phyloP scores from a whole-genome alignment of 1,140 invertebrate genomes.

The Trachymyrmex cornetzi region DNA sequence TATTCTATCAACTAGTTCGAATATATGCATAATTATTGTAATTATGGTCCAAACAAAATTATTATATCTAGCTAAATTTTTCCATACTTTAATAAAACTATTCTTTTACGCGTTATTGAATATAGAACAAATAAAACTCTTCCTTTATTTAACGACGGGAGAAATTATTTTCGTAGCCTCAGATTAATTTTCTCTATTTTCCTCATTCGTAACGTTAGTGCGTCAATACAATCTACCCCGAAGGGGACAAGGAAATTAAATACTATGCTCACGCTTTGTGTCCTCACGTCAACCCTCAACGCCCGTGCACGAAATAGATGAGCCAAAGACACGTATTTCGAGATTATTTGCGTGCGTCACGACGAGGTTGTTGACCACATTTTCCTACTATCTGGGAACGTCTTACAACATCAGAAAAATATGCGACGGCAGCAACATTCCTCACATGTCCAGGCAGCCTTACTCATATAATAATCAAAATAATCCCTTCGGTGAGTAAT shows the following conservation, averaged over 20 bases:
- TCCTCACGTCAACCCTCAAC: slow-evolving; percentile 1
- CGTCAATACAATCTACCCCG: slow-evolving; percentile 6
- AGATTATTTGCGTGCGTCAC: slow-evolving; percentile 50
- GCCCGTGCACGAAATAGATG: neutral
- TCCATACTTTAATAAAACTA: no score
- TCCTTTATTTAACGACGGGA: neutral
- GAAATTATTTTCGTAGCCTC: slow-evolving; percentile 14
- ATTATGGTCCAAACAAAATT: no score
- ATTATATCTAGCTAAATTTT: no score
- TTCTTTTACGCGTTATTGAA: no score
- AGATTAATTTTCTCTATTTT: neutral
- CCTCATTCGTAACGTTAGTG: neutral
- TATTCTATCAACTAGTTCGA: no score
- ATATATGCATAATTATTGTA: no score
- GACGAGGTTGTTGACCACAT: slow-evolving; percentile 61
- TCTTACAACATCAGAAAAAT: slow-evolving; percentile 4
- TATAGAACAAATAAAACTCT: neutral
- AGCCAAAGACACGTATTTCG: slow-evolving; percentile 30
- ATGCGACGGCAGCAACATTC: neutral
- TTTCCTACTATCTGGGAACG: slow-evolving; percentile 63
- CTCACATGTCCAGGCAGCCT: neutral
- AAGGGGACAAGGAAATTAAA: neutral
- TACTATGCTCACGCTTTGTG: neutral
- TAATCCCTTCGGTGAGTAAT: neutral
- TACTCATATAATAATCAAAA: slow-evolving; percentile 23